Evolutionary conservation across 30 jellyfish, hydroid and myxozoan genomes (phyloP).

Genomic region (Clytia hemisphaerica): DNA sequence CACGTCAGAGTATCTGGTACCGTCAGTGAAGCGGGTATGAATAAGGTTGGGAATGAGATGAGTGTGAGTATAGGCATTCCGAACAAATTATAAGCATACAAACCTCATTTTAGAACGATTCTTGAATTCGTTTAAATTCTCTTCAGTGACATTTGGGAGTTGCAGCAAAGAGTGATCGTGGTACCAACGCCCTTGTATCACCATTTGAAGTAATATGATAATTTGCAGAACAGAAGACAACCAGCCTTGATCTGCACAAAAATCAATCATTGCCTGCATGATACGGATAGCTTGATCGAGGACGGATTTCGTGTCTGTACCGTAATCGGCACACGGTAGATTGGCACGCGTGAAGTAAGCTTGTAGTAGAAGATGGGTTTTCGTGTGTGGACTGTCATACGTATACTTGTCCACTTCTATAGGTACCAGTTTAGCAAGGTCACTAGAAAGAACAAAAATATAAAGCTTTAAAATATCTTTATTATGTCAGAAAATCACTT

Average conservation of each 20-base stretch:
- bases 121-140: constrained; percentile 34
- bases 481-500: neutral
- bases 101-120: constrained; percentile 26
- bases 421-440: constrained; percentile 77
- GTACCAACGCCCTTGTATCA: constrained; percentile 89
- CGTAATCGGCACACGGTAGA: constrained; percentile 88
- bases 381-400: constrained; percentile 80
- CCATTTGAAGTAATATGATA: constrained; percentile 72
- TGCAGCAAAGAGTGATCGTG: constrained; percentile 58
- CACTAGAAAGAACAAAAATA: constrained; percentile 30
- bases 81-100: no score
- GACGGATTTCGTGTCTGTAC: constrained; percentile 92
- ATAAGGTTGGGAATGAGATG: no score
- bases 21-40: no score
- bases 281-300: constrained; percentile 96
- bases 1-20: no score
- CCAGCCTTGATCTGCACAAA: constrained; percentile 93
- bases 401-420: constrained; percentile 58
- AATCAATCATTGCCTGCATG: constrained; percentile 93
- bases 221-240: constrained; percentile 66
- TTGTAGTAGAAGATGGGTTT: constrained; percentile 79
- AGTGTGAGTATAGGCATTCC: no score
- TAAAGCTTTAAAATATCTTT: neutral
- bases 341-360: constrained; percentile 84
- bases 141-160: constrained; percentile 70